phyloP scores from a whole-genome alignment of 2,113 vertebrate genomes.

The Opisthocomus hoazin region DNA sequence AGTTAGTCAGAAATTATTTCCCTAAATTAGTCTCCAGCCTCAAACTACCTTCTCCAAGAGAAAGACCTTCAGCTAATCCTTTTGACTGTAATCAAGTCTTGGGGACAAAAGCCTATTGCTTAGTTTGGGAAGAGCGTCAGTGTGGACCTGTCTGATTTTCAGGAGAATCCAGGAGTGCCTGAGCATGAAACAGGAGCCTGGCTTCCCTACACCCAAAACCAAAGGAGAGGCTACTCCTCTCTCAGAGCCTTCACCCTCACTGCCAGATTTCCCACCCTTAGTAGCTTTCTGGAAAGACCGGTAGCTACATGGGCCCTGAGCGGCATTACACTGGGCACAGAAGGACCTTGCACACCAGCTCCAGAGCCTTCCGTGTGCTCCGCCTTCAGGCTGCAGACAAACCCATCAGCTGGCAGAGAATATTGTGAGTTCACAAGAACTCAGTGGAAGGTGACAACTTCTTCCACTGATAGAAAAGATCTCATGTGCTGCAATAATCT shows the following conservation, averaged over 20 bases:
- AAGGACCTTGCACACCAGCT: neutral
- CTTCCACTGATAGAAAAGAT: neutral
- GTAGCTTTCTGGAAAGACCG: neutral
- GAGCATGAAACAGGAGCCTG: neutral
- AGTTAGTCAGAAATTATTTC: neutral
- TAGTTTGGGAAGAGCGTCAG: neutral
- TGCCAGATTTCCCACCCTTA: neutral
- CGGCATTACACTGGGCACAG: neutral
- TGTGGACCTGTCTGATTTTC: rapidly evolving
- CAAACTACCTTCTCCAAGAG: neutral
- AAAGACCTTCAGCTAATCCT: neutral
- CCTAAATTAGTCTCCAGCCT: neutral
- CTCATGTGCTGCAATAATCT: neutral
- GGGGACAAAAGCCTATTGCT: neutral
- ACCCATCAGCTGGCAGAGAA: neutral
- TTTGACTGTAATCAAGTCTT: neutral
- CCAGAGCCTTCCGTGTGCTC: neutral
- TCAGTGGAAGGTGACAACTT: neutral
- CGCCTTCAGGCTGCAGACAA: neutral
- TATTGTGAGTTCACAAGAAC: neutral
- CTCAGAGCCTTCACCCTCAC: neutral
- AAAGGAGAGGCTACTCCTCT: neutral
- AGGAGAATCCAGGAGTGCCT: neutral
- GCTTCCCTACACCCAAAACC: neutral
- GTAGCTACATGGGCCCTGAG: neutral